A percentile compares a stretch with the other conserved stretches of the same genome.
These are phyloP conservation scores for Lutra lutra DNA, from an alignment of 2,797 vertebrate species.

Conservation along the genomic window DNA sequence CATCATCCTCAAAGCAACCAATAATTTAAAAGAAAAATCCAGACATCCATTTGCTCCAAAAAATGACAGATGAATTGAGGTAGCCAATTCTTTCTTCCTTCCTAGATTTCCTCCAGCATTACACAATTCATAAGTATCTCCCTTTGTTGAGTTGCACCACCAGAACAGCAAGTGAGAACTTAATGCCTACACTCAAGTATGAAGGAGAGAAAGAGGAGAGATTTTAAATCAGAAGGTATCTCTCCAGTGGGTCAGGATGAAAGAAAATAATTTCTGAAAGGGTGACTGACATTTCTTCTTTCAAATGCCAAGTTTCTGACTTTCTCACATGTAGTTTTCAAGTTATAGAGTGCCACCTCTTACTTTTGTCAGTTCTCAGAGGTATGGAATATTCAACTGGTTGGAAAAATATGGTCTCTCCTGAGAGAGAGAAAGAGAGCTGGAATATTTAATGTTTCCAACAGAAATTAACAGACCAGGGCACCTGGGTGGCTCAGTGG, in stretches of 20 bases:
- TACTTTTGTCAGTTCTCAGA: not conserved
- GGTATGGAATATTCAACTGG: not conserved
- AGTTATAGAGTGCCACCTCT: not conserved
- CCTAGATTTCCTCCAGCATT: not conserved
- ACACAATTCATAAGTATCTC: slow-evolving; percentile 2
- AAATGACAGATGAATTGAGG: slow-evolving; percentile 29
- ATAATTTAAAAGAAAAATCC: slow-evolving; percentile 57
- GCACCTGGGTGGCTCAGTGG: too few species aligned
- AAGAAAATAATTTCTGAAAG: slow-evolving; percentile 45
- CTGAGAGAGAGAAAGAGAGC: not conserved
- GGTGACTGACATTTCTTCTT: not conserved
- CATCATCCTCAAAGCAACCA: slow-evolving; percentile 14
- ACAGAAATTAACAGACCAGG: not conserved
- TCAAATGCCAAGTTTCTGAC: not conserved
- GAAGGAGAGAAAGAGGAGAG: not conserved
- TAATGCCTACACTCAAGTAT: not conserved
- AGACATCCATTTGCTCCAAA: slow-evolving; percentile 27
- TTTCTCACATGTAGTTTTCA: slow-evolving; percentile 30
- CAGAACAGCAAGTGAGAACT: not conserved
- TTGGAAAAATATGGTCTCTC: not conserved
- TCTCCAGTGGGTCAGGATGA: not conserved
- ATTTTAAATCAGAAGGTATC: slow-evolving; percentile 17
- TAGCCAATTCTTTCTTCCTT: slow-evolving; percentile 11
- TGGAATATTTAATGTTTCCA: slow-evolving; percentile 15
- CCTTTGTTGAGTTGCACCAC: not conserved